Base-by-base conservation (phyloP, 2,888 invertebrate genomes). In the Spisula subtruncata region DNA sequence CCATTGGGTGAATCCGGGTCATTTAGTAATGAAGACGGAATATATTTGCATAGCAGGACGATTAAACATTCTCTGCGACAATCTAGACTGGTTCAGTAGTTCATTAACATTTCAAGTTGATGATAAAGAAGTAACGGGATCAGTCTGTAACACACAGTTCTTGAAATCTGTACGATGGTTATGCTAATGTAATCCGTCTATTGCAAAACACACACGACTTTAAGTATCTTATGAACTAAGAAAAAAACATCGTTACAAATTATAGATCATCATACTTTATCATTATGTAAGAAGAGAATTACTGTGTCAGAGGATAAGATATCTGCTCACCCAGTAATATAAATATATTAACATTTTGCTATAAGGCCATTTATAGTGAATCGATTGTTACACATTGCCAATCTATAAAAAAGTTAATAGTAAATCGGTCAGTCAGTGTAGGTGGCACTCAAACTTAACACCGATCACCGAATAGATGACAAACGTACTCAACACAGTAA, bases 21-120 rank as follows among this genome's bases (percentile, higher is more conserved):
- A 66, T 10, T 66, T 66, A 41, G 60, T 25, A 66, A 66, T 66
- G n/a, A 51, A 66, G 60, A 66, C 60, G 60, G 20, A 60, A 66
- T 25, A 66, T 66, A 66, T 75, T 75, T 75, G 75, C 75, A 75
- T 75, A 75, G 75, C 25, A 75, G 75, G 75, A 75, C 75, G 18
- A 75, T 14, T 75, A 35, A 75, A 32, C 35, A 35, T 75, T 75
- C 32, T 32, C 75, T 10, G 25, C 25, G 25, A 75, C 25, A 32
- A 25, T 29, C 12, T 32, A 75, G 10, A 75, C 75, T 75, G 75
- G 71, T 29, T 75, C 25, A 16, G 12, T 75, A 32, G 71, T 29
- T 75, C 25, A 16, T 32, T 75, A 32, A 8, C 16, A 32, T 75
- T 75, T 32, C 6, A 66, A 25, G 60, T 66, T 8, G 60, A 51